Evolutionary conservation across 2,113 vertebrate genomes (phyloP), one percentile per base, ranked within the genome.

Genomic region (Rhinichthys klamathensis): DNA sequence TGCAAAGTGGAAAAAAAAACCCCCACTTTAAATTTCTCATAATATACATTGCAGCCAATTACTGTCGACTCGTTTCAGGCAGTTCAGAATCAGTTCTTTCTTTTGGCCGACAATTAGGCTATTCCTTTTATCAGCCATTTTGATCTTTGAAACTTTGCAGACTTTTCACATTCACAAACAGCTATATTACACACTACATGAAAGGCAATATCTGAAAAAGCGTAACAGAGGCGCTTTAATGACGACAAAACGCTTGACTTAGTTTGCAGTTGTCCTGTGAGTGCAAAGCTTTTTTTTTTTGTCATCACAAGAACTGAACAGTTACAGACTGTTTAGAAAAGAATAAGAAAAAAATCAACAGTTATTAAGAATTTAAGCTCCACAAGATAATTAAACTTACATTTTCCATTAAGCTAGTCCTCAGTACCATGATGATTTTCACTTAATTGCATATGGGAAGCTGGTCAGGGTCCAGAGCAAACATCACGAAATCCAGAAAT

Each of bases 381-480:
- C 35, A 15, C 12, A 18, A 65, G 30, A 49, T 56, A 54, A 54
- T 61, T 61, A 30, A 18, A 61, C 27, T 67, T n/a, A 41, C 15
- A 72, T 82, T 82, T 84, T 54, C 30, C 32, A 65, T 51, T 67
- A 72, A 56, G 58, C 69, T 70, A 85, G n/a, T 85, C 73, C 8
- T 77, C 15, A 32, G 25, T 30, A 41, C 16, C 38, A 79, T 82
- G 83, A 88, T 82, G 63, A 70, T 61, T 82, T 82, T 82, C 63
- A 82, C 85, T 63, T 88, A 82, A 85, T 82, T 88, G 77, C 65
- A 84, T 21, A 6, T 16, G 63, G 60, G 35, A 51, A 76, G 38
- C 18, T 44, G 76, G 78, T 85, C 61, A 82, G 82, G 77, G 77
- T 70, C 69, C 60, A 16, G 35, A 16, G 72, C 11, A 11, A 6